A percentile compares a stretch with the other conserved stretches of the same genome.
These are phyloP conservation scores for Larimichthys crocea DNA, from an alignment of 2,113 vertebrate genomes.

Conservation along the genomic window DNA sequence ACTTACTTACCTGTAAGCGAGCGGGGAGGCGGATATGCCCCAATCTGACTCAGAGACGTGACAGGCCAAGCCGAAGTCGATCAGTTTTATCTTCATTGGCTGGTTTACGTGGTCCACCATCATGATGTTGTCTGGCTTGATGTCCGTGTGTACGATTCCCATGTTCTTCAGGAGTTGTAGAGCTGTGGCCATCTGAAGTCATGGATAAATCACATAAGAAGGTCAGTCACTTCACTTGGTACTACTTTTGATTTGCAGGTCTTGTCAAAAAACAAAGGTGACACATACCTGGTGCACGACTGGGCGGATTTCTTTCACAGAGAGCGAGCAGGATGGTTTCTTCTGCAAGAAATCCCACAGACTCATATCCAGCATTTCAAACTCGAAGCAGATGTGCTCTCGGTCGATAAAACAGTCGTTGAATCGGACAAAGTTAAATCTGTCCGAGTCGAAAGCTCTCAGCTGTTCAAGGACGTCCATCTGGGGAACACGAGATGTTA, in stretches of 20 bases:
- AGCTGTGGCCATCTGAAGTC: background rate
- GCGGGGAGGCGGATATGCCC: background rate
- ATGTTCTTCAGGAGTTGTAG: background rate
- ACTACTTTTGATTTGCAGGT: too few species aligned
- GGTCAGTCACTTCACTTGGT: too few species aligned
- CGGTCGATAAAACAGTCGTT: too few species aligned
- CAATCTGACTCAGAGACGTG: background rate
- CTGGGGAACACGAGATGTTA: too few species aligned
- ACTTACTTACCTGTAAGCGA: background rate
- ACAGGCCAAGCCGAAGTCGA: background rate
- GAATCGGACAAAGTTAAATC: too few species aligned
- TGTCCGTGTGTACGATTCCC: background rate
- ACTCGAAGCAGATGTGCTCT: too few species aligned
- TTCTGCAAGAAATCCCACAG: background rate
- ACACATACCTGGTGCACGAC: slow-evolving; percentile 19
- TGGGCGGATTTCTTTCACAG: slow-evolving; percentile 7
- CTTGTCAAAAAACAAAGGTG: background rate
- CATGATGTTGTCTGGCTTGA: slow-evolving; percentile 35
- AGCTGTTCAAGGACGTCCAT: too few species aligned
- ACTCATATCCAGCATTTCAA: background rate
- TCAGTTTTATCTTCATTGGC: slow-evolving; percentile 18
- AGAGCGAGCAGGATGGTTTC: too few species aligned
- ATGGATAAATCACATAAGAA: background rate
- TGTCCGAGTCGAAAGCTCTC: too few species aligned
- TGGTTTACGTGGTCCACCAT: slow-evolving; percentile 10